phyloP scores from a whole-genome alignment of 2,797 vertebrate species.

The Aulostomus chinensis region DNA sequence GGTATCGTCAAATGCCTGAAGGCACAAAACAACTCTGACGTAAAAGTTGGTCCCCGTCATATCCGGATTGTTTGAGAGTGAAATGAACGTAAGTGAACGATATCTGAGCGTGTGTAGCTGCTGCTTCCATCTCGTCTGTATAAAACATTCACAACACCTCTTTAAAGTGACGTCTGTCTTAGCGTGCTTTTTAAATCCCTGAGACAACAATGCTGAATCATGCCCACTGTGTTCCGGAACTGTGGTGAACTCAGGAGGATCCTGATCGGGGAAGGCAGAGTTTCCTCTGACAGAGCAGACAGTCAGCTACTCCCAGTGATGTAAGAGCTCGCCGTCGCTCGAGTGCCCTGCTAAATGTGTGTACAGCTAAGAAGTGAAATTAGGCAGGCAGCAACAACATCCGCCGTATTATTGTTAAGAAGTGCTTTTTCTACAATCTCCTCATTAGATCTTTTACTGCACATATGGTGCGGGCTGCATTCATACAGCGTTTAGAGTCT shows the following conservation, averaged over 20 bases:
- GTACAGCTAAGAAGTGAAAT: slow-evolving; percentile 1
- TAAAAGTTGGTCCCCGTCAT: no score
- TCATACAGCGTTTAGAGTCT: no score
- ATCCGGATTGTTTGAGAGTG: not conserved
- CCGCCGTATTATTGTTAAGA: no score
- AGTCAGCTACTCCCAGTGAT: slow-evolving; percentile 23
- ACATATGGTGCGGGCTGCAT: no score
- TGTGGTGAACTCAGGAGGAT: slow-evolving; percentile 37
- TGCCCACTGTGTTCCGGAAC: slow-evolving; percentile 40
- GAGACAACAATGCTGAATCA: slow-evolving; percentile 37
- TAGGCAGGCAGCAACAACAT: no score
- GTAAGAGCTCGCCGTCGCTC: slow-evolving; percentile 8
- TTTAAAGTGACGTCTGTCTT: slow-evolving; percentile 10
- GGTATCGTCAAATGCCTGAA: no score
- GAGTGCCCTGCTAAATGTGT: slow-evolving; percentile 2
- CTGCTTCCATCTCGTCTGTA: slow-evolving; percentile 5
- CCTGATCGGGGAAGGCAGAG: slow-evolving; percentile 53
- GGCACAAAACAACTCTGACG: no score
- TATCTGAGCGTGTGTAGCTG: not conserved
- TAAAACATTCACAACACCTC: slow-evolving; percentile 27
- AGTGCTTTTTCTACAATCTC: no score
- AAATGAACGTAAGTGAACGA: slow-evolving; percentile 1
- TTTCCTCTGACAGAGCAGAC: slow-evolving; percentile 18
- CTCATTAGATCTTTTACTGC: no score
- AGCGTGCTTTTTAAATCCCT: slow-evolving; percentile 9